Percentiles rank a stretch among this genome's conserved stretches.
Conservation (phyloP, 2,888 invertebrate species). For the Taenaris catops region DNA sequence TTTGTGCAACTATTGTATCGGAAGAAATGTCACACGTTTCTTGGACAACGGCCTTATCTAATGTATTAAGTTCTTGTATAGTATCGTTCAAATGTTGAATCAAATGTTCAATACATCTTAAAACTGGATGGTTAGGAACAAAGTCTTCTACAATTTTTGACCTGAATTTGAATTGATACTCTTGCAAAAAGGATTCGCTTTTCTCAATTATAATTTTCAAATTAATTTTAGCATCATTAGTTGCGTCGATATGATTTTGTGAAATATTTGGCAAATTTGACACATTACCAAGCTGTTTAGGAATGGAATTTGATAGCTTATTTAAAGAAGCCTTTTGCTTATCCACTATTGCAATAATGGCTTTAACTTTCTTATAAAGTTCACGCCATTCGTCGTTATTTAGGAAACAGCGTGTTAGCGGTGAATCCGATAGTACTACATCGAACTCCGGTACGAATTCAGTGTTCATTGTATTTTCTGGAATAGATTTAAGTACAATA, state of each 20-base stretch:
- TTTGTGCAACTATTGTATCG: slow-evolving; percentile 35
- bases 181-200: slow-evolving; percentile 40
- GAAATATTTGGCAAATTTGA: slow-evolving; percentile 37
- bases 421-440: slow-evolving; percentile 48
- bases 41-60: slow-evolving; percentile 37
- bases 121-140: slow-evolving; percentile 47
- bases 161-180: slow-evolving; percentile 50
- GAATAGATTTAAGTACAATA: slow-evolving; percentile 80
- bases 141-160: slow-evolving; percentile 29
- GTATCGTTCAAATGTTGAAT: slow-evolving; percentile 42
- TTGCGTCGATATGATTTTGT: slow-evolving; percentile 53
- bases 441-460: slow-evolving; percentile 57
- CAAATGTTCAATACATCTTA: slow-evolving; percentile 46
- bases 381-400: slow-evolving; percentile 59
- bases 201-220: slow-evolving; percentile 41
- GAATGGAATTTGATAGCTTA: slow-evolving; percentile 44
- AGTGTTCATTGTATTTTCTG: slow-evolving; percentile 39
- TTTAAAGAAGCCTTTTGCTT: slow-evolving; percentile 56
- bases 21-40: slow-evolving; percentile 37
- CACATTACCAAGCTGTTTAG: slow-evolving; percentile 43
- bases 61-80: slow-evolving; percentile 34
- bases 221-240: slow-evolving; percentile 43
- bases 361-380: slow-evolving; percentile 46
- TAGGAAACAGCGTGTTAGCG: slow-evolving; percentile 54
- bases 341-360: slow-evolving; percentile 42